Conservation (phyloP, 2,797 vertebrate genomes). For the Xiphorhynchus erythropygius region DNA sequence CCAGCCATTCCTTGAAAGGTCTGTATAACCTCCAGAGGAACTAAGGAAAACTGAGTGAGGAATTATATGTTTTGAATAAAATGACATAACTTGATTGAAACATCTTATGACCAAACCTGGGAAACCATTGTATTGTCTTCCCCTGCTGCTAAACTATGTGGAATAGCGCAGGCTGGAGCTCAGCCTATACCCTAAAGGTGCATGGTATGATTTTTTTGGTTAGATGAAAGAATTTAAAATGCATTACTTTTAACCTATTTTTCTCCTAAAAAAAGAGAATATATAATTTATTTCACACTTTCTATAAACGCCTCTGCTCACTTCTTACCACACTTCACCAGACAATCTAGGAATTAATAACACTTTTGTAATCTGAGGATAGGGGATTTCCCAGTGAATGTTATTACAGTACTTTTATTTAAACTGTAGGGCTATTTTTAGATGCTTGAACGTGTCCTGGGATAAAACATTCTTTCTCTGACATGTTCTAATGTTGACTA, state of each 20-base stretch:
- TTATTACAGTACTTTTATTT: conserved; percentile 27
- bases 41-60: background rate
- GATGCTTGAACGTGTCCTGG: conserved; percentile 16
- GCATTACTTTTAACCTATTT: background rate
- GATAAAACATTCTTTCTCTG: conserved; percentile 42
- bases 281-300: background rate
- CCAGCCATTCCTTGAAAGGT: background rate
- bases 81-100: background rate
- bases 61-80: background rate
- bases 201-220: background rate
- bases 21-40: background rate
- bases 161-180: background rate
- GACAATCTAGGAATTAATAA: background rate
- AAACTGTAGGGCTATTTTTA: conserved; percentile 60
- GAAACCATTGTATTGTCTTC: background rate
- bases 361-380: conserved; percentile 21
- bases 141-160: background rate
- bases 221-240: background rate
- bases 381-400: conserved; percentile 42
- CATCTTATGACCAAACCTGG: background rate
- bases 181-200: background rate
- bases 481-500: conserved; percentile 64
- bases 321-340: background rate
- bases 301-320: background rate
- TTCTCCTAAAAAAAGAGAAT: background rate